Evolutionary conservation across 2,797 vertebrate genomes (phyloP), one percentile per base, ranked within the genome.

Genomic region (Pteropus rufus): DNA sequence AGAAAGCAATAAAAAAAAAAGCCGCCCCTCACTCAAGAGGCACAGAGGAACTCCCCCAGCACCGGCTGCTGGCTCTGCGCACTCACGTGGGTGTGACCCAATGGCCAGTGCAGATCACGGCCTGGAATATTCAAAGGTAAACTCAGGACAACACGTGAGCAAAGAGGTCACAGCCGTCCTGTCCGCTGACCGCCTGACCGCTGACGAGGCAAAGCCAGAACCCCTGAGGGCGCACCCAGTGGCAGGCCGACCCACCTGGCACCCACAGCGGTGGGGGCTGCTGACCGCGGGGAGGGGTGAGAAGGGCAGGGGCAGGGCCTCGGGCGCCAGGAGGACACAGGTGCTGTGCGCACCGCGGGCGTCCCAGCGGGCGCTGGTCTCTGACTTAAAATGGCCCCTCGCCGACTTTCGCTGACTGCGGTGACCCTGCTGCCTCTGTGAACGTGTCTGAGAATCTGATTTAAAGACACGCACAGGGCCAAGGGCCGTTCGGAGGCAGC

Each of bases 291-390:
- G 16, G 8, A 2, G 4, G 14, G 52, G 52, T 7, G 73, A 39
- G 39, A 9, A 0, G 18, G 8, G 16, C 18, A 44, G 41, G 60
- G 44, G 16, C 4, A 5, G 31, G 21, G 58, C 41, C 41, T 5
- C 58, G 2, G 29, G 29, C 3, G 1, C 29, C 11, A 0, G 1
- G 6, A 23, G 3, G 73, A 24, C 73, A 31, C 5, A 8, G 52
- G 34, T 4, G 18, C 9, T 11, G 9, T 0, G 21, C 0, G n/a
- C 0, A 8, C 10, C 3, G 16, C 3, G 39, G 82, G 41, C 15
- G 76, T n/a, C 65, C 16, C 31, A 0, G 15, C 39, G 21, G 86
- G 34, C 23, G 5, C 86, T 31, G 58, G 52, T 44, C 44, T 0
- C 83, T 12, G 2, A 14, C 36, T 54, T 8, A 21, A n/a, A 2